These are phyloP conservation scores for Tenodera sinensis DNA, from an alignment of 2,888 invertebrate genomes.

Conservation along the genomic window DNA sequence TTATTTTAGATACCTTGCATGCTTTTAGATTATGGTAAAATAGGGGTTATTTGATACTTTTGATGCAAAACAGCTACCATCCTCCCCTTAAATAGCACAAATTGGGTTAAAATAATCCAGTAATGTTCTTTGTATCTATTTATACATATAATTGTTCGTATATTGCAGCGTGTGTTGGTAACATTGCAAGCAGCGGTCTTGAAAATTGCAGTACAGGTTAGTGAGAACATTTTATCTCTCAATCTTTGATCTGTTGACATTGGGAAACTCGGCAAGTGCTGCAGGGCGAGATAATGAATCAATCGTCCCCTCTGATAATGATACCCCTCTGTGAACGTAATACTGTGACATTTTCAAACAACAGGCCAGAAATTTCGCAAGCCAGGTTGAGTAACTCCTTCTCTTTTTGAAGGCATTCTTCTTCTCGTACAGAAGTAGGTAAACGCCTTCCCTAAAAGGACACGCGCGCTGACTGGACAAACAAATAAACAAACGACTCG, in stretches of 20 bases:
- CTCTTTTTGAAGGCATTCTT: conserved; percentile 9
- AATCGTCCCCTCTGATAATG: background rate
- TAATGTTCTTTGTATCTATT: too few species aligned
- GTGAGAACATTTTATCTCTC: background rate
- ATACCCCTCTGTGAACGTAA: background rate
- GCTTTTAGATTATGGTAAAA: too few species aligned
- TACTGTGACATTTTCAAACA: background rate
- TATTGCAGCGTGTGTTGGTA: background rate
- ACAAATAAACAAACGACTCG: background rate
- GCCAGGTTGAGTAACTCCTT: background rate
- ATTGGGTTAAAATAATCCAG: too few species aligned
- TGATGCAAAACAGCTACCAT: too few species aligned
- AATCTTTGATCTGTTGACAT: background rate
- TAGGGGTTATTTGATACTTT: too few species aligned
- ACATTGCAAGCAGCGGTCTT: background rate
- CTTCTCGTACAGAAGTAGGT: background rate
- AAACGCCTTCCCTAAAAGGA: conserved; percentile 16
- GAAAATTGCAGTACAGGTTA: background rate
- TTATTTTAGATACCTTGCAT: too few species aligned
- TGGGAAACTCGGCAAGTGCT: background rate
- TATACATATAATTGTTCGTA: background rate
- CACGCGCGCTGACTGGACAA: background rate
- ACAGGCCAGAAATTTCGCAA: conserved; percentile 11
- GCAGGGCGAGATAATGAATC: background rate
- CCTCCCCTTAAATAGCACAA: too few species aligned